Evolutionary conservation across 2,888 invertebrate species (phyloP), one percentile per base, ranked within the genome.

Genomic region (Oscheius sp.): DNA sequence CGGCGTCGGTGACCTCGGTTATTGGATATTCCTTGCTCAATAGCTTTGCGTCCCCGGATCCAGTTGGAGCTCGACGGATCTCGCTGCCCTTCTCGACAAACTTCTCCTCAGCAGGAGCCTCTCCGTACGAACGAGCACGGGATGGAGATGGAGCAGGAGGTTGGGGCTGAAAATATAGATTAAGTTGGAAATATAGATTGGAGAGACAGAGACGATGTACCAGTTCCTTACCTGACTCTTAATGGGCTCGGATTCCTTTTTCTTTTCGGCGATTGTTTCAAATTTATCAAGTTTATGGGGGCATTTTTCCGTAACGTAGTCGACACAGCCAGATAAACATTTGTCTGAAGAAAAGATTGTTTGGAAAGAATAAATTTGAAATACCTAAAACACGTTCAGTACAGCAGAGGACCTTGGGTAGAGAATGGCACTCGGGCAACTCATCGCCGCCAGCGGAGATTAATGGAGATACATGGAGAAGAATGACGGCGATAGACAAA

Each of bases 391-490:
- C 87, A 75, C 87, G 85, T 74, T 84, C 84, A 74, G 86, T 86
- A 82, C 87, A 87, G 81, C 87, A 87, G 76, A 87, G 78, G 68
- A 86, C 81, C 81, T 85, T 84, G 57, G 87, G 87, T 53, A 87
- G 85, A 68, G 79, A 79, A 76, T 82, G 79, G 79, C 87, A 87
- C 74, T 84, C 80, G 60, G 87, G 86, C 62, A 87, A 76, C 53
- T 79, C 79, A 71, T 76, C 78, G 55, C 57, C 68, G 70, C 78
- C 81, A 68, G 73, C 77, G 78, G 76, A 73, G 76, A 81, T 77
- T 78, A 65, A 68, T 65, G 76, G 74, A 75, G 73, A 76, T 60
- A 74, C 70, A 70, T n/a, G 48, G 48, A 65, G 32, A 55, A 70
- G 11, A 51, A 75, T 48, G 63, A 37, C 42, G 72, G 47, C 53